A percentile compares a stretch with the other conserved stretches of the same genome.
These are phyloP conservation scores for Erpobdella octoculata DNA, from an alignment of 2,888 invertebrate species.

Conservation along the genomic window DNA sequence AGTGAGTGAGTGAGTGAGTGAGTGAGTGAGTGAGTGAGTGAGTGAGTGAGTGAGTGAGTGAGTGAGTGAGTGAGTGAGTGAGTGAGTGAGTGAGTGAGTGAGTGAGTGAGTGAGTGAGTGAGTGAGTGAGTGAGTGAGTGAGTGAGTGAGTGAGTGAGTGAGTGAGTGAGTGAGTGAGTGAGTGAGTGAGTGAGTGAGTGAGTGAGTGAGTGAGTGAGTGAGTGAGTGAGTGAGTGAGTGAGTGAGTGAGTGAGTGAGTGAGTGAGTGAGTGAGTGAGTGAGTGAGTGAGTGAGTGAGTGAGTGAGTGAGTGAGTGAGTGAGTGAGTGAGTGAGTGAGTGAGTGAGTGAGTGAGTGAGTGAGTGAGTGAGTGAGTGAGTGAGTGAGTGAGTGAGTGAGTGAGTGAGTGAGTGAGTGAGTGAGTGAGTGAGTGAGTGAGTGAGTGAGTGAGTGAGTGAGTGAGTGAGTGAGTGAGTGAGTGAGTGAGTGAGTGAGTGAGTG, in stretches of 20 bases:
- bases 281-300: constrained; percentile 27
- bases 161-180: constrained; percentile 29
- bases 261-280: constrained; percentile 30
- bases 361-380: too few species aligned
- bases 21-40: constrained; percentile 24
- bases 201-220: constrained; percentile 30
- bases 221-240: constrained; percentile 30
- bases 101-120: constrained; percentile 27
- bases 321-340: too few species aligned
- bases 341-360: too few species aligned
- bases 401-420: too few species aligned
- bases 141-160: constrained; percentile 28
- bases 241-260: constrained; percentile 30
- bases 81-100: constrained; percentile 29
- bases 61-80: constrained; percentile 28
- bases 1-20: constrained; percentile 24
- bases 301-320: too few species aligned
- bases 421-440: too few species aligned
- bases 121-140: constrained; percentile 27
- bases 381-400: too few species aligned
- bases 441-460: too few species aligned
- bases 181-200: constrained; percentile 30
- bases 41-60: constrained; percentile 26
- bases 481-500: too few species aligned
- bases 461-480: too few species aligned